Conservation (phyloP, 2,113 vertebrate species). For the Talpa occidentalis region DNA sequence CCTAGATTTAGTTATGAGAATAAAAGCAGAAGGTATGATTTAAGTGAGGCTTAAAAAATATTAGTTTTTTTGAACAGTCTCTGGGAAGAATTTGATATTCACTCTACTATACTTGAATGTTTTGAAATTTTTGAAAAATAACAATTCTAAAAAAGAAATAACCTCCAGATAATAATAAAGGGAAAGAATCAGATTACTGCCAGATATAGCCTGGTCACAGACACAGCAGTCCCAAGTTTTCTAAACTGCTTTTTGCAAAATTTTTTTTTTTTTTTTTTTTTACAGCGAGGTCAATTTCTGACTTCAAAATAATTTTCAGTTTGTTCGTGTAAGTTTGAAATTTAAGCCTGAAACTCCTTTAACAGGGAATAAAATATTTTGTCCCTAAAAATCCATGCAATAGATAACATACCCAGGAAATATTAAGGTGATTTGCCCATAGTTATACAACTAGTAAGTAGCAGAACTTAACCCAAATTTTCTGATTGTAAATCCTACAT, state of each 20-base stretch:
- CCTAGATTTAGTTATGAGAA: background rate
- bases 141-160: background rate
- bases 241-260: background rate
- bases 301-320: constrained; percentile 15
- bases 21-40: constrained; percentile 6
- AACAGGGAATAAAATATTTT: background rate
- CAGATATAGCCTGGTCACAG: background rate
- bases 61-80: background rate
- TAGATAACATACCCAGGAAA: background rate
- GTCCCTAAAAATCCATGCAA: constrained; percentile 33
- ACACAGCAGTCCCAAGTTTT: background rate
- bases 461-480: constrained; percentile 39
- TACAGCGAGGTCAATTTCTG: constrained; percentile 13
- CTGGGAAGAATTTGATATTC: background rate
- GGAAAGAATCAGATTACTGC: background rate
- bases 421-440: constrained; percentile 2
- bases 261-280: background rate
- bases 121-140: background rate
- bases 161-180: background rate
- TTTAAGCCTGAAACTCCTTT: constrained; percentile 30
- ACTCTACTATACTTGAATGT: background rate
- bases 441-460: background rate
- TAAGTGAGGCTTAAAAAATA: background rate
- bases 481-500: background rate
- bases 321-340: constrained; percentile 8